Base-by-base conservation (phyloP, 2,888 invertebrate species). In the Rutpela maculata region DNA sequence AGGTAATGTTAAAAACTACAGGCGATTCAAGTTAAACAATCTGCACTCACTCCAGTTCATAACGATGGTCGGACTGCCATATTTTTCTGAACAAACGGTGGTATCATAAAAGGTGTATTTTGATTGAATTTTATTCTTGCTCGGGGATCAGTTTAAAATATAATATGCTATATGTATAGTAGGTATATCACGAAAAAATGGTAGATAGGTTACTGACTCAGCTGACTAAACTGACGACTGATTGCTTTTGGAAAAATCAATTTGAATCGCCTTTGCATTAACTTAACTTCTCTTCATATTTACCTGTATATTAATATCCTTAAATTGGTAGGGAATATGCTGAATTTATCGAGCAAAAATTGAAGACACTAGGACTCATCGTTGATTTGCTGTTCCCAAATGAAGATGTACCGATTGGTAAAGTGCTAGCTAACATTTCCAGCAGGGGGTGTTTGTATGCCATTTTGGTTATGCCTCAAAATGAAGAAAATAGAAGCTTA, bases 381-480 rank as follows among this genome's bases (percentile, higher is more conserved):
- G 97, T 97, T 0, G 97, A 97, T 88, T 91, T 98, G 0, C 90
- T 97, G n/a, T 97, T 96, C 88, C 97, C 98, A 0, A 97, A 97
- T 90, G 97, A 97, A 87, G 96, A 97, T 86, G 95, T 97, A 0
- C 95, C 96, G 0, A 92, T 97, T 12, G 91, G 92, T 56, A 92
- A 94, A 83, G 94, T 97, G 22, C 90, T 98, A 35, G 97, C 96
- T 10, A 97, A 97, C 87, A 96, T 98, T 76, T 95, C 97, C 0
- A 94, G 95, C 6, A 92, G 97, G n/a, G 97, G 97, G 9, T 96
- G 96, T 83, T 92, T 97, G 1, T 98, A 96, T 90, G 97, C 97
- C 0, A 95, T 98, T 79, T 92, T 98, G 17, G 93, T 98, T 0
- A 96, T 95, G 89, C 95, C 95, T 0, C 94, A 95, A 85, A 97